These are phyloP conservation scores for Strix occidentalis DNA, from an alignment of 2,797 vertebrate species.

Conservation along the genomic window DNA sequence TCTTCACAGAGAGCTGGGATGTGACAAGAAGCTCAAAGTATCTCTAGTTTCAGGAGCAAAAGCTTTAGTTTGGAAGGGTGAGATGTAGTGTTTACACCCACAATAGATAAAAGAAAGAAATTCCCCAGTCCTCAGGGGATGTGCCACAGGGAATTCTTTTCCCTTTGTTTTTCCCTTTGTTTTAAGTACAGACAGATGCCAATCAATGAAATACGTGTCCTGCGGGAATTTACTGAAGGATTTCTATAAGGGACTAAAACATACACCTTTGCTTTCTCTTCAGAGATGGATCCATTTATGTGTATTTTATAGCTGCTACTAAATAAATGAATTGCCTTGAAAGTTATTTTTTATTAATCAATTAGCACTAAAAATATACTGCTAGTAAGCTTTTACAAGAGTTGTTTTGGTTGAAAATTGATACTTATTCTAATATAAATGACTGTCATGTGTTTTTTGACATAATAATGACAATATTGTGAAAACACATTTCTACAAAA, in stretches of 20 bases:
- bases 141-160: background rate
- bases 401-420: background rate
- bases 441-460: background rate
- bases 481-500: background rate
- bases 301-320: background rate
- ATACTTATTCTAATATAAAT: background rate
- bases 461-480: background rate
- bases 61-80: constrained; percentile 31
- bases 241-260: background rate
- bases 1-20: constrained; percentile 62
- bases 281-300: background rate
- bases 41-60: constrained; percentile 66
- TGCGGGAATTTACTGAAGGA: background rate
- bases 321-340: background rate
- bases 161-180: constrained; percentile 18
- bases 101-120: constrained; percentile 66
- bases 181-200: background rate
- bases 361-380: background rate
- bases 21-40: constrained; percentile 63
- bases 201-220: constrained; percentile 45
- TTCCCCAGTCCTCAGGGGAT: background rate
- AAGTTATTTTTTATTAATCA: background rate
- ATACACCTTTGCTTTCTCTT: background rate
- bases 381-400: background rate
- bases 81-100: constrained; percentile 47